A percentile compares a stretch with the other conserved stretches of the same genome.
phyloP scores from a whole-genome alignment of 1,140 invertebrate genomes.

The Rhyzopertha dominica region DNA sequence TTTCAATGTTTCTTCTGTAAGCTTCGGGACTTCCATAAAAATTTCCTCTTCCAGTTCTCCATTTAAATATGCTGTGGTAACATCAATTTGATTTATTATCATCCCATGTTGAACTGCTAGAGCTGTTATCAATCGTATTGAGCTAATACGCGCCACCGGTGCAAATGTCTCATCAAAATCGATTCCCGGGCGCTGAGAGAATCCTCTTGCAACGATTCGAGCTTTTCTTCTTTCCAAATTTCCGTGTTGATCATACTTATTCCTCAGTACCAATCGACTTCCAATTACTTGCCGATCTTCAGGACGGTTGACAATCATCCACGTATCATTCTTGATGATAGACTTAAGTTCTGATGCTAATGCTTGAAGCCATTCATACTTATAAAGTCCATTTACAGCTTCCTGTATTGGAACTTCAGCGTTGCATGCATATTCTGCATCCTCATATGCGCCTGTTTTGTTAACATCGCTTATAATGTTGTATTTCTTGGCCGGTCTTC shows the following conservation, averaged over 20 bases:
- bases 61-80: slow-evolving; percentile 46
- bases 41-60: slow-evolving; percentile 42
- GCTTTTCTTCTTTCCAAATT: slow-evolving; percentile 43
- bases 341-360: slow-evolving; percentile 18
- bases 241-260: no score
- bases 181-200: slow-evolving; percentile 37
- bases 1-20: slow-evolving; percentile 1
- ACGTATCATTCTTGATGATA: slow-evolving; percentile 22
- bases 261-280: no score
- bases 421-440: slow-evolving; percentile 2
- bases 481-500: slow-evolving; percentile 2
- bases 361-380: slow-evolving; percentile 16
- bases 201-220: slow-evolving; percentile 46
- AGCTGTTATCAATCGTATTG: slow-evolving; percentile 37
- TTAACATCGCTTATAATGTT: background rate
- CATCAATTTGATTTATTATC: slow-evolving; percentile 42
- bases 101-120: slow-evolving; percentile 14
- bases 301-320: slow-evolving; percentile 12
- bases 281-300: no score
- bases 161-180: slow-evolving; percentile 42
- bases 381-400: slow-evolving; percentile 12
- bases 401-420: slow-evolving; percentile 17
- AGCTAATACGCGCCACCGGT: slow-evolving; percentile 28
- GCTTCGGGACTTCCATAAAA: slow-evolving; percentile 40
- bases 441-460: background rate